Percentiles rank a stretch among this genome's conserved stretches.
phyloP scores from a whole-genome alignment of 1,140 invertebrate genomes.

The Hylaeus volcanicus region DNA sequence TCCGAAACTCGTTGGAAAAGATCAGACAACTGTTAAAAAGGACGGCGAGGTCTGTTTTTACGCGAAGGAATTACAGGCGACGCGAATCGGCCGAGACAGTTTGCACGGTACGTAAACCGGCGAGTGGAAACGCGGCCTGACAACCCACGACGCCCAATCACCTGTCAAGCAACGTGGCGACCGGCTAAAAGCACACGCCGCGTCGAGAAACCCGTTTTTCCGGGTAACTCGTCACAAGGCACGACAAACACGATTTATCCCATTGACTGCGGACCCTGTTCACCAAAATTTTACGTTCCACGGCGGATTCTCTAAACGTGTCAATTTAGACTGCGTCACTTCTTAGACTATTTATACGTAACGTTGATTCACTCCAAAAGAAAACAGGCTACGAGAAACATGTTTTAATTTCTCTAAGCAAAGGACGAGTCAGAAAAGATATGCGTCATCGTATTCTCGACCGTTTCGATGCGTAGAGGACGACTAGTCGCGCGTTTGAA shows the following conservation, averaged over 20 bases:
- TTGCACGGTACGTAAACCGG: background rate
- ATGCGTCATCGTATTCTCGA: no score
- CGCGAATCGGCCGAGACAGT: background rate
- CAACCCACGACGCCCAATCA: constrained; percentile 46
- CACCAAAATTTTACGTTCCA: no score
- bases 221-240: constrained; percentile 1
- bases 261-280: no score
- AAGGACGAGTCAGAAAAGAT: no score
- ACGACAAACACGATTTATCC: constrained; percentile 21
- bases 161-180: constrained; percentile 50
- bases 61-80: background rate
- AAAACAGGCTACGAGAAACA: no score
- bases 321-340: no score
- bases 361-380: no score
- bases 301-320: no score
- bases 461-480: no score
- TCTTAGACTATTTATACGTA: no score
- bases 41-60: background rate
- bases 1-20: background rate
- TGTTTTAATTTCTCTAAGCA: no score
- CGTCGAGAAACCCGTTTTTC: constrained; percentile 27
- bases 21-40: background rate
- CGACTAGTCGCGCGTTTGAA: no score
- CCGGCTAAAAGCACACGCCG: constrained; percentile 43
- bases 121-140: constrained; percentile 32